Conservation (phyloP, 2,797 vertebrate species). For the Telmatherina bonti region DNA sequence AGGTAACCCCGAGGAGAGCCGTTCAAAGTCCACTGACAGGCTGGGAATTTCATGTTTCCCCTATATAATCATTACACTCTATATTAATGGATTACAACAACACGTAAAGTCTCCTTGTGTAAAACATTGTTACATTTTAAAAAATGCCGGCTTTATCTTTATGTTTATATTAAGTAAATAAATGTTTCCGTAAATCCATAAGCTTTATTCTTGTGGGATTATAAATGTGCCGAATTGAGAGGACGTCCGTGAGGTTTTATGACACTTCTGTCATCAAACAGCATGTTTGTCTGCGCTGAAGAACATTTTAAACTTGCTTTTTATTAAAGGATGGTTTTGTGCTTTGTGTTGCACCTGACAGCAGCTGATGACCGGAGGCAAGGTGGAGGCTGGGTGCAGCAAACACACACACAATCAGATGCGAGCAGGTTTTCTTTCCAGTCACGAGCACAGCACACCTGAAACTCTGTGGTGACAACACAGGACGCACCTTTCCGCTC, state of each 20-base stretch:
- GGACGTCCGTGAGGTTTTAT: background rate
- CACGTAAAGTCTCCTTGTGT: no score
- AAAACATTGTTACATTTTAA: no score
- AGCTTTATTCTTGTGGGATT: background rate
- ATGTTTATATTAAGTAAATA: background rate
- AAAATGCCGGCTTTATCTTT: no score
- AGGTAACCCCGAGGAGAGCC: conserved; percentile 20
- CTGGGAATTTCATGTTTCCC: conserved; percentile 16
- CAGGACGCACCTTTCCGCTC: conserved; percentile 70
- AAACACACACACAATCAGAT: background rate
- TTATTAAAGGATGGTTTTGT: conserved; percentile 26
- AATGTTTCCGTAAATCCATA: background rate
- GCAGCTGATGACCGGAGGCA: background rate
- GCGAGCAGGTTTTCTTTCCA: background rate
- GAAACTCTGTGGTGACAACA: background rate
- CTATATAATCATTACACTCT: background rate
- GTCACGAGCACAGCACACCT: conserved; percentile 2
- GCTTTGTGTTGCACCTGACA: background rate
- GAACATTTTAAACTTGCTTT: background rate
- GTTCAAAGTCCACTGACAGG: conserved; percentile 40
- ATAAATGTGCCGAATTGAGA: background rate
- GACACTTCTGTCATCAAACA: background rate
- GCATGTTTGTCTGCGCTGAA: rapidly evolving
- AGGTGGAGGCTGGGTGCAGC: conserved; percentile 22
- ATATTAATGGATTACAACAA: no score